Conservation (phyloP, 2,888 invertebrate species). For the Harpalus rufipes region DNA sequence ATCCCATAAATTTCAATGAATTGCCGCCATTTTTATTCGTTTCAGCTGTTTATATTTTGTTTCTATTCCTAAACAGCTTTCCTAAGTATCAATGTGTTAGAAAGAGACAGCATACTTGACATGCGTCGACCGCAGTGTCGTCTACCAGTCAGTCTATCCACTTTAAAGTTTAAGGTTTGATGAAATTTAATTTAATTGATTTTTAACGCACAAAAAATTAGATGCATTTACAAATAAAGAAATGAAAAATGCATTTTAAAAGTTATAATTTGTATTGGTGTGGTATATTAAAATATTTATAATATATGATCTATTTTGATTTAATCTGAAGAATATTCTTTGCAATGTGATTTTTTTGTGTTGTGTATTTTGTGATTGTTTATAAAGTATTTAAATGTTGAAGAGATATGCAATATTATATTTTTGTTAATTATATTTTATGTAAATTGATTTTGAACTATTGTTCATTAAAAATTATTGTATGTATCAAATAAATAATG, state of each 20-base stretch:
- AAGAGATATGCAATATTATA: constrained; percentile 52
- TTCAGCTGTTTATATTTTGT: constrained; percentile 17
- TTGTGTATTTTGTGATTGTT: constrained; percentile 49
- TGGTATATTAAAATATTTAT: constrained; percentile 22
- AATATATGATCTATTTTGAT: constrained; percentile 19
- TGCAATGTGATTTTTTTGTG: constrained; percentile 42
- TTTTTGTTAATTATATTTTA: constrained; percentile 52
- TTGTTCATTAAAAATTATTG: constrained; percentile 45
- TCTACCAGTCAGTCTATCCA: constrained; percentile 59
- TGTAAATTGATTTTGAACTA: constrained; percentile 46
- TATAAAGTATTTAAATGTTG: constrained; percentile 46
- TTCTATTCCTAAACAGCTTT: constrained; percentile 20
- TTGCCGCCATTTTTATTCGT: background rate
- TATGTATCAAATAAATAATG: constrained; percentile 65
- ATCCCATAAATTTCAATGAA: background rate
- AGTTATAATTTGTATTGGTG: constrained; percentile 1
- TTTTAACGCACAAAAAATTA: constrained; percentile 23
- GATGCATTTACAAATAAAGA: background rate
- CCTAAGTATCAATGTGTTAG: constrained; percentile 13
- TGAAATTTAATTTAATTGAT: background rate
- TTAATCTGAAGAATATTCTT: constrained; percentile 13
- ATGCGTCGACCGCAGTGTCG: constrained; percentile 35
- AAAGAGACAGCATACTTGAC: constrained; percentile 37
- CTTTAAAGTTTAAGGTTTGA: constrained; percentile 40
- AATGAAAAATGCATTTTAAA: constrained; percentile 17